Evolutionary conservation across 2,888 invertebrate species (phyloP).

Genomic region (Neria commutata): DNA sequence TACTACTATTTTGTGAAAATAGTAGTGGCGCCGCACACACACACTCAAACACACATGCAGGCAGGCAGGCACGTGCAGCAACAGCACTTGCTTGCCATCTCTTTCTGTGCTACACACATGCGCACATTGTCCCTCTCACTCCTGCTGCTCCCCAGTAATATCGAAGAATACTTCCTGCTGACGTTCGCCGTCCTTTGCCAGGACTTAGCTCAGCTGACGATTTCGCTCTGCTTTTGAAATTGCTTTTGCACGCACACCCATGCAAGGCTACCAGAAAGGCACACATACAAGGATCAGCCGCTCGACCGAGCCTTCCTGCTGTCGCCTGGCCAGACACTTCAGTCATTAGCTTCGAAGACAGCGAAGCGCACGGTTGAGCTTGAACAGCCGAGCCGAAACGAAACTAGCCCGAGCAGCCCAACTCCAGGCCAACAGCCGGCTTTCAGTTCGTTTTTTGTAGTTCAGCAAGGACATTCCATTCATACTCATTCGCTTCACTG

Average conservation of each 20-base stretch:
- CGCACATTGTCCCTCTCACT: background rate
- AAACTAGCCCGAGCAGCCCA: background rate
- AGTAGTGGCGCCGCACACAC: background rate
- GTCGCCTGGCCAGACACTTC: constrained; percentile 30
- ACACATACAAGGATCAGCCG: too few relatives aligned
- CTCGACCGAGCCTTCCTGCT: constrained; percentile 40
- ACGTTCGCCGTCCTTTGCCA: background rate
- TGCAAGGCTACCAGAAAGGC: too few relatives aligned
- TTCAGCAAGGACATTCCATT: too few relatives aligned
- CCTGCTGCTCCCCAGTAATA: background rate
- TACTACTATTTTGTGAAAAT: background rate
- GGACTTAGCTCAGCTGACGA: constrained; percentile 1
- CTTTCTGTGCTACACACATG: background rate
- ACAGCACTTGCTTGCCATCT: background rate
- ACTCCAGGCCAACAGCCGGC: too few relatives aligned
- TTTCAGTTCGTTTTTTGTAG: too few relatives aligned
- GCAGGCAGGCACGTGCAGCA: background rate
- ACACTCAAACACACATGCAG: background rate
- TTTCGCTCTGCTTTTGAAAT: background rate
- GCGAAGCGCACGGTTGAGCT: constrained; percentile 40
- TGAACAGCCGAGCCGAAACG: constrained; percentile 16
- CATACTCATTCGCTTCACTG: too few relatives aligned
- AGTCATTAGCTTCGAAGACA: constrained; percentile 41
- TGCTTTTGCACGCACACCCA: background rate
- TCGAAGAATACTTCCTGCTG: background rate